These are phyloP conservation scores for Lycodopsis pacificus DNA, from an alignment of 2,797 vertebrate species.

Conservation along the genomic window DNA sequence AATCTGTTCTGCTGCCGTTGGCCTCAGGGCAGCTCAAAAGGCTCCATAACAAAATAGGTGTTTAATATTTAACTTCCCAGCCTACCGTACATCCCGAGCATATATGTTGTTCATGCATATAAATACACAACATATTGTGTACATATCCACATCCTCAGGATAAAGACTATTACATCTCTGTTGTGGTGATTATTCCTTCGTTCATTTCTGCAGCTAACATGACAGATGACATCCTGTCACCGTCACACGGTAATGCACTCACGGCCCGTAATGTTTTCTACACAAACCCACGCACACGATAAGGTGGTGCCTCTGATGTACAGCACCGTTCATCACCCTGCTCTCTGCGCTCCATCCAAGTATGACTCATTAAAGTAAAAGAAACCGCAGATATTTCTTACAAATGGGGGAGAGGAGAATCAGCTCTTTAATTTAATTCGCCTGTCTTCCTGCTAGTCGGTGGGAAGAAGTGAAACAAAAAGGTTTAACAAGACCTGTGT, in stretches of 20 bases:
- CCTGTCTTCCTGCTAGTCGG: constrained; percentile 6
- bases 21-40: background rate
- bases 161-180: background rate
- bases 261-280: constrained; percentile 37
- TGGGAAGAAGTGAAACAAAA: constrained; percentile 9
- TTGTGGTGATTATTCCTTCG: constrained; percentile 1
- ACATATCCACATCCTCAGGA: background rate
- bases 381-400: background rate
- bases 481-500: background rate
- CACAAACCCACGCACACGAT: constrained; percentile 34
- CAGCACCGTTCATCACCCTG: constrained; percentile 42
- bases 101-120: background rate
- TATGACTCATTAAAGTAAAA: constrained; percentile 45
- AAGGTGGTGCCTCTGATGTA: constrained; percentile 36
- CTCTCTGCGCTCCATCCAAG: constrained; percentile 28
- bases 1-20: background rate
- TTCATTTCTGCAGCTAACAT: background rate
- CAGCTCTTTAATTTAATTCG: constrained; percentile 33
- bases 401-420: constrained; percentile 12
- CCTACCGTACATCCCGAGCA: background rate
- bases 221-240: background rate
- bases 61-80: background rate
- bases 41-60: background rate
- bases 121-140: background rate
- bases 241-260: background rate